Evolutionary conservation across 53 echinoderm and acorn worm genomes (phyloP).

Genomic region (Temnopleurus reevesii): DNA sequence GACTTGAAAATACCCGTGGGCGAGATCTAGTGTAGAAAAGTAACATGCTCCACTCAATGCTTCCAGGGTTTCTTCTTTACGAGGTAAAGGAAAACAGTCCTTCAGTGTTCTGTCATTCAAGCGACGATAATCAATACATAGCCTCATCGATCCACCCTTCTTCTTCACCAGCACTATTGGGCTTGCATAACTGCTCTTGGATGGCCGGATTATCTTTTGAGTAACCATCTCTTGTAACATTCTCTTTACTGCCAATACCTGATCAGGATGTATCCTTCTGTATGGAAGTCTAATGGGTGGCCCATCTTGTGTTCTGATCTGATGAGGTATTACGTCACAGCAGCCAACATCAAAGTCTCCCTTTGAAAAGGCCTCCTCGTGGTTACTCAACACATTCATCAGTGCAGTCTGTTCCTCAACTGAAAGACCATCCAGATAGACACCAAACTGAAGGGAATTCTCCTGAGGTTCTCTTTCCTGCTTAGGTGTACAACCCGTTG

Average conservation of each 20-base stretch:
- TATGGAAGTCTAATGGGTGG: conserved; percentile 35
- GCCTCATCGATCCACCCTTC: conserved; percentile 16
- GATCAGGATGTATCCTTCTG: conserved; percentile 42
- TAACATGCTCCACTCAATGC: conserved; percentile 51
- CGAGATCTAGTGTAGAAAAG: conserved; percentile 65
- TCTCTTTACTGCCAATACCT: conserved; percentile 48
- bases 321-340: conserved; percentile 42
- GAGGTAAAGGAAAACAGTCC: conserved; percentile 67
- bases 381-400: background rate
- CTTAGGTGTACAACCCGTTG: too few relatives aligned
- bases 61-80: conserved; percentile 69
- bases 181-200: conserved; percentile 64
- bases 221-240: conserved; percentile 56
- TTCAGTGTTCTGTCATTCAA: conserved; percentile 47
- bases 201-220: conserved; percentile 41
- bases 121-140: conserved; percentile 62
- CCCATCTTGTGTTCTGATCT: background rate
- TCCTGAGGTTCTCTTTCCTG: background rate
- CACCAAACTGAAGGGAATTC: conserved; percentile 9
- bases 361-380: conserved; percentile 36
- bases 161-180: conserved; percentile 62
- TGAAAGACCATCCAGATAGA: conserved; percentile 36
- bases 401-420: background rate
- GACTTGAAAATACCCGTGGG: conserved; percentile 71
- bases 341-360: conserved; percentile 45